Percentiles rank a stretch among this genome's conserved stretches.
phyloP scores from a whole-genome alignment of 2,888 invertebrate species.

The Megaustenia siamemsis region DNA sequence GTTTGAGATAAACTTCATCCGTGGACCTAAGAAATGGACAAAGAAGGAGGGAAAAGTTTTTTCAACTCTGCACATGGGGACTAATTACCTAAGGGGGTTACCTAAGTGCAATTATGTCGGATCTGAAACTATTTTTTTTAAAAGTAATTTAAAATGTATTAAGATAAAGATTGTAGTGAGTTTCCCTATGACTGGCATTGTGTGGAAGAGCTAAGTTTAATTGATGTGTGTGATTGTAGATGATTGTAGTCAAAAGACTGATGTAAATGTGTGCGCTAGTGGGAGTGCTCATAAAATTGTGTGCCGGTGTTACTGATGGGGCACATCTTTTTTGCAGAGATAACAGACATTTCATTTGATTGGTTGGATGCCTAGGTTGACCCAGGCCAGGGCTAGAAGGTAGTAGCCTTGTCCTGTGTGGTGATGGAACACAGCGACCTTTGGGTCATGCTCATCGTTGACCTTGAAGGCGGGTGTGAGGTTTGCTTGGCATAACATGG shows the following conservation, averaged over 20 bases:
- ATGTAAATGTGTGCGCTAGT: not conserved
- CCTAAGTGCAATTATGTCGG: too few species aligned
- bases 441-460: slow-evolving; percentile 42
- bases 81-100: too few species aligned
- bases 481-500: slow-evolving; percentile 10
- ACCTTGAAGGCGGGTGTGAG: slow-evolving; percentile 39
- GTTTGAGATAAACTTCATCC: not conserved
- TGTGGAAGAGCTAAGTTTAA: not conserved
- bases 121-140: too few species aligned
- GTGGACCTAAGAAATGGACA: not conserved
- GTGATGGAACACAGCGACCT: slow-evolving; percentile 27
- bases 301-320: slow-evolving; percentile 54
- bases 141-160: too few species aligned
- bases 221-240: not conserved
- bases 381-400: slow-evolving; percentile 50
- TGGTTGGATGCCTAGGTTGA: slow-evolving; percentile 54
- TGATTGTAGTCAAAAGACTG: not conserved
- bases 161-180: not conserved
- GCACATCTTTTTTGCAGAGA: slow-evolving; percentile 56
- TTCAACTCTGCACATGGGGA: too few species aligned
- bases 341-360: slow-evolving; percentile 54
- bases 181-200: not conserved
- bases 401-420: slow-evolving; percentile 50
- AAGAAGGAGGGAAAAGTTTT: not conserved
- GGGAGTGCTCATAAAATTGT: slow-evolving; percentile 19